Percentiles rank a stretch among this genome's conserved stretches.
These are phyloP conservation scores for Actinostola sp. DNA, from an alignment of 92 coral and sea anemone species.

Conservation along the genomic window DNA sequence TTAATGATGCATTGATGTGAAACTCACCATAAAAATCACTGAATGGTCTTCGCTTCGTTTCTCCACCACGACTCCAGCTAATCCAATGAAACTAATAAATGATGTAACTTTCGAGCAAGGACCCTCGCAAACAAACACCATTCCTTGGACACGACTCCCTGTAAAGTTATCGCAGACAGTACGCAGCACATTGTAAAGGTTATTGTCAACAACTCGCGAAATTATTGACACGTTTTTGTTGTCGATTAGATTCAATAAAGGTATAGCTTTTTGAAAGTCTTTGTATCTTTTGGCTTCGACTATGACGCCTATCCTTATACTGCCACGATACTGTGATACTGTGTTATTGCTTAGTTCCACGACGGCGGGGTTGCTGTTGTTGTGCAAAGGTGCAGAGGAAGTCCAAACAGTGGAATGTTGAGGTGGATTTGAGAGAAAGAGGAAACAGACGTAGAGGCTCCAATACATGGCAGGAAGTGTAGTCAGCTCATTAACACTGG, in stretches of 20 bases:
- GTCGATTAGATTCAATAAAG: background rate
- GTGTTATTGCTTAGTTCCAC: too few relatives aligned
- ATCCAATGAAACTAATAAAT: conserved; percentile 24
- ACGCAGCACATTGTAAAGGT: conserved; percentile 20
- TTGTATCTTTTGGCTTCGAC: background rate
- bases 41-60: conserved; percentile 5
- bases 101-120: conserved; percentile 22
- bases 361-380: too few relatives aligned
- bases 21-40: conserved; percentile 8
- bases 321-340: too few relatives aligned
- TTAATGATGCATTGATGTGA: too few relatives aligned
- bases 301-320: conserved; percentile 1
- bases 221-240: background rate
- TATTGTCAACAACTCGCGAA: conserved; percentile 4
- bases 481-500: too few relatives aligned
- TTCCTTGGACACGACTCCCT: conserved; percentile 1
- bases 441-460: too few relatives aligned
- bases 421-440: too few relatives aligned
- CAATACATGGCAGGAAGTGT: too few relatives aligned
- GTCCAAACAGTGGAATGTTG: too few relatives aligned
- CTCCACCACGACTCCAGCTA: conserved; percentile 29
- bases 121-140: conserved; percentile 30
- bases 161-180: conserved; percentile 15
- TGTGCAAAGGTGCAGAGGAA: too few relatives aligned
- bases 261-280: background rate